Evolutionary conservation across 2,888 invertebrate species (phyloP), one percentile per base, ranked within the genome.

Genomic region (Prosopocoilus inquinatus): DNA sequence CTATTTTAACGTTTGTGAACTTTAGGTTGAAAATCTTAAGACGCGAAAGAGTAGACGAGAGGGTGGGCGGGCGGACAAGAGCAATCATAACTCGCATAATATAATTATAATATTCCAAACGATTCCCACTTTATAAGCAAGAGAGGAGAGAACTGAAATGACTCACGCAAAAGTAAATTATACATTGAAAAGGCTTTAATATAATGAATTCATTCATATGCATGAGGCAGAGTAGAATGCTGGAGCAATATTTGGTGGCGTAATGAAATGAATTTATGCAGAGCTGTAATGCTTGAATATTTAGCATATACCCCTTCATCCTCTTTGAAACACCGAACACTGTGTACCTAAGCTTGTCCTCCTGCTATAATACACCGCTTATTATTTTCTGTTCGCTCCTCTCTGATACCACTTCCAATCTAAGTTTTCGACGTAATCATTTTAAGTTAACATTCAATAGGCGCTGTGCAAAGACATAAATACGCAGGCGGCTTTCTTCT

Each of bases 101-200:
- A 71, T 70, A 73, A 73, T 73, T 73, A 73, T 71, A 71, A 72
- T 74, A 74, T 73, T 74, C 70, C 67, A 64, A 71, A 68, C 72
- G 72, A 73, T 72, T 72, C 71, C 70, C 71, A 72, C 72, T 73
- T 72, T 71, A 70, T 70, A 71, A 71, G 69, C 69, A 56, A 57
- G 67, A 70, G 70, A 72, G 72, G 72, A 70, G 72, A 69, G 73
- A 72, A 74, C 74, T 80, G 80, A 82, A 82, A 81, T 82, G 82
- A 82, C 81, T 82, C 82, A 81, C 81, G 81, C 81, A 82, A 82
- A 82, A 82, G 82, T 82, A 82, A 82, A 82, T 82, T 82, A 82
- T 82, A 82, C 82, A 82, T 82, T 81, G 82, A 82, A 82, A 81
- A 78, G 81, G 82, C 81, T 82, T 81, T 82, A 81, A 82, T 82